These are phyloP conservation scores for Siniperca chuatsi DNA, from an alignment of 2,113 vertebrate species.

Conservation along the genomic window DNA sequence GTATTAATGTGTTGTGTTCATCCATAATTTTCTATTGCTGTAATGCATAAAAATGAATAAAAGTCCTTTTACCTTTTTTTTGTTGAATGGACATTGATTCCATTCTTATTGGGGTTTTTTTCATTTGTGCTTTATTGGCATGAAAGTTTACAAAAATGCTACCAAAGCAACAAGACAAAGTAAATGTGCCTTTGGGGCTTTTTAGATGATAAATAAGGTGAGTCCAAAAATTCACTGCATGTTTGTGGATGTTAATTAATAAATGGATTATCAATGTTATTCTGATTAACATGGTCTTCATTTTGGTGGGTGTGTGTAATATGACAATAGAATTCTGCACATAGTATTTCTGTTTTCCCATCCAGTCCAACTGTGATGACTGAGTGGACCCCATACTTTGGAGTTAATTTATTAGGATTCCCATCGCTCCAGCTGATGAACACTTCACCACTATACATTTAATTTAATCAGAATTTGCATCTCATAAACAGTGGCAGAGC, in stretches of 20 bases:
- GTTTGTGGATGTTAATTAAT: neutral
- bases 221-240: neutral
- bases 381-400: too few species aligned
- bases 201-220: neutral
- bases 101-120: neutral
- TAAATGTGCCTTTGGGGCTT: neutral
- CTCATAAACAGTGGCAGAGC: too few species aligned
- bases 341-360: neutral
- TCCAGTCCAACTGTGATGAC: neutral
- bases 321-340: neutral
- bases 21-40: neutral
- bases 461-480: too few species aligned
- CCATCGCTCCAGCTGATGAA: too few species aligned
- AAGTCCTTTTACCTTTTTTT: neutral
- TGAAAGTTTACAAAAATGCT: too few species aligned
- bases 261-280: neutral
- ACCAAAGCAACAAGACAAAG: neutral
- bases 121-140: neutral
- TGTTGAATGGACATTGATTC: neutral
- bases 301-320: neutral
- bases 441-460: too few species aligned
- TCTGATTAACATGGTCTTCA: neutral
- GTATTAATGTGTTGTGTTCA: neutral
- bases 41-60: neutral
- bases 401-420: too few species aligned